phyloP scores from a whole-genome alignment of 2,888 invertebrate species.

The Calliopum simillimum region DNA sequence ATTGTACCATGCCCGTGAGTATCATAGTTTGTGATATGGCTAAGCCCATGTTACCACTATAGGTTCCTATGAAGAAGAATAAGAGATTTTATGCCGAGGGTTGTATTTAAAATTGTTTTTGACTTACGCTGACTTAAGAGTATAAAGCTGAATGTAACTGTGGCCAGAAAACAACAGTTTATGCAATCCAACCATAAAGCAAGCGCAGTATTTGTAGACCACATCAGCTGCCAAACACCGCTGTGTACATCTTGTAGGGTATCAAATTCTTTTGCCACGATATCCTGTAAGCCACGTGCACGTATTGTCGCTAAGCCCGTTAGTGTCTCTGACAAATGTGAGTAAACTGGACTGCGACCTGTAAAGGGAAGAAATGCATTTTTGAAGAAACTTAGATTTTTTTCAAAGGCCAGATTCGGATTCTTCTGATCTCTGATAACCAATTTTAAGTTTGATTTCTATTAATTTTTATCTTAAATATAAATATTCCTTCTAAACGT shows the following conservation, averaged over 20 bases:
- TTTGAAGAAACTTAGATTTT: neutral
- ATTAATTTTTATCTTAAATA: neutral
- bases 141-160: constrained; percentile 76
- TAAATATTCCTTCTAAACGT: constrained; percentile 77
- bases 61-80: constrained; percentile 58
- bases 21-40: constrained; percentile 78
- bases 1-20: constrained; percentile 79
- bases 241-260: constrained; percentile 73
- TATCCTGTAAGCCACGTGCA: constrained; percentile 78
- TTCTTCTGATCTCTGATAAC: too few relatives aligned
- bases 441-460: neutral
- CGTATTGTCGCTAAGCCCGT: constrained; percentile 89
- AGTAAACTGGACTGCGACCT: constrained; percentile 90
- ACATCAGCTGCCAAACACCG: constrained; percentile 65
- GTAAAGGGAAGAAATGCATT: neutral
- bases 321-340: constrained; percentile 88
- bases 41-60: constrained; percentile 78
- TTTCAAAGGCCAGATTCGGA: too few relatives aligned
- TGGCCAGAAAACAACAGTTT: constrained; percentile 75
- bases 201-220: constrained; percentile 71
- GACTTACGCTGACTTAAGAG: constrained; percentile 71
- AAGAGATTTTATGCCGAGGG: neutral
- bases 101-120: neutral
- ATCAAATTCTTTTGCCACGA: constrained; percentile 82
- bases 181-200: constrained; percentile 81